Base-by-base conservation (phyloP, 2,797 vertebrate species). In the Muraenolepis orangiensis region DNA sequence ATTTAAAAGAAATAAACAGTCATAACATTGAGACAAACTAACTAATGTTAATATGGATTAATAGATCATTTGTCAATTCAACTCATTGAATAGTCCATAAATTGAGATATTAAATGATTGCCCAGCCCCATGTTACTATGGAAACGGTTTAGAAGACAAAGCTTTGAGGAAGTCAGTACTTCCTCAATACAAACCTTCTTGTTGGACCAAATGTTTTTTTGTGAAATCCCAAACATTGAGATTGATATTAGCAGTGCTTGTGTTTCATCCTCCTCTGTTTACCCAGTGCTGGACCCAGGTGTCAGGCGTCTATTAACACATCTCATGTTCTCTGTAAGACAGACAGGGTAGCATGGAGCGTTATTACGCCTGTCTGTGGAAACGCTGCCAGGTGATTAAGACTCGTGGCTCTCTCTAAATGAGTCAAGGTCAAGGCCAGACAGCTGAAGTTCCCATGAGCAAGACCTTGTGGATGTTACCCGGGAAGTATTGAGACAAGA, bases 351-450 rank as follows among this genome's bases (percentile, higher is more conserved):
- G 74, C 86, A 87, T 90, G 78, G 75, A 88, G 88, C 70, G 74
- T 74, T 57, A 87, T 87, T 81, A 84, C 66, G 83, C 85, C 88
- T 92, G 92, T 90, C 87, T 90, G 89, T 86, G 88, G 91, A 89
- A 93, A 92, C 71, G 82, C 80, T 86, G 87, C 77, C 86, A 89
- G 91, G 82, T 92, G 92, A 94, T 93, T 93, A 93, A 92, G 86
- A 93, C 84, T 79, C 75, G 85, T 76, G 90, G 91, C 87, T 81
- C 87, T 90, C 84, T 89, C 78, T 77, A 87, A 91, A 94, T 90
- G 84, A 87, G 87, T 85, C 81, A 88, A 89, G 91, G 91, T 93
- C 87, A 76, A 84, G 78, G 81, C 80, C 73, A 87, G 90, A 88
- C 76, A 76, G 75, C 88, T 84, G 66, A 75, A 34, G 80, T 85